Base-by-base conservation (phyloP, 2,113 vertebrate species). In the Scytalopus superciliaris region DNA sequence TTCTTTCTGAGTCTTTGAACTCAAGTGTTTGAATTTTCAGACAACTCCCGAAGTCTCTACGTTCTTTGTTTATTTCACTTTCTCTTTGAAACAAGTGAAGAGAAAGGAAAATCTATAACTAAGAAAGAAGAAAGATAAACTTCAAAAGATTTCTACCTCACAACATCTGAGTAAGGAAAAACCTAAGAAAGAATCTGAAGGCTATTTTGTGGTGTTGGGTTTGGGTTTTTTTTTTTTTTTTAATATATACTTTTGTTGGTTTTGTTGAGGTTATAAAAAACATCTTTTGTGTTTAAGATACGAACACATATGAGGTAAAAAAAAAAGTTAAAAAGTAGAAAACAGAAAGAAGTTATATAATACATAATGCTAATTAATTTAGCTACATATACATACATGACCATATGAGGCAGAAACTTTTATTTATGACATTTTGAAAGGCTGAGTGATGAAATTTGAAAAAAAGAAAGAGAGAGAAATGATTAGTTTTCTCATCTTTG, bases 51-150 rank as follows among this genome's bases (percentile, higher is more conserved):
- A 66, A 49, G 87, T 66, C 42, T 88, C 23, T 81, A 5, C 79
- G 50, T 53, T 70, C 12, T 30, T 66, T 96, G 31, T 87, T 89
- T 91, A 81, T 84, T 91, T 75, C 24, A 67, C 28, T 93, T 95
- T 89, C 74, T 84, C 56, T 89, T 94, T 93, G 92, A 94, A 96
- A 89, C 6, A 84, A 53, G 31, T 25, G 37, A 69, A 19, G 45
- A 80, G 44, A 84, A 87, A 77, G 21, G 33, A 30, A 94, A 77
- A 89, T 69, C 76, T 67, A 22, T 84, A 80, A 56, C 24, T 19
- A 27, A 70, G 57, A 64, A 80, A 57, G 49, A 82, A 59, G 44
- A 80, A 90, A 72, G 47, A 53, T 19, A 81, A 88, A 74, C 73
- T 89, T 96, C 73, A 91, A 89, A 95, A 91, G 73, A 67, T 53